A percentile compares a stretch with the other conserved stretches of the same genome.
phyloP scores from a whole-genome alignment of 2,888 invertebrate genomes.

The Pammene aurita region DNA sequence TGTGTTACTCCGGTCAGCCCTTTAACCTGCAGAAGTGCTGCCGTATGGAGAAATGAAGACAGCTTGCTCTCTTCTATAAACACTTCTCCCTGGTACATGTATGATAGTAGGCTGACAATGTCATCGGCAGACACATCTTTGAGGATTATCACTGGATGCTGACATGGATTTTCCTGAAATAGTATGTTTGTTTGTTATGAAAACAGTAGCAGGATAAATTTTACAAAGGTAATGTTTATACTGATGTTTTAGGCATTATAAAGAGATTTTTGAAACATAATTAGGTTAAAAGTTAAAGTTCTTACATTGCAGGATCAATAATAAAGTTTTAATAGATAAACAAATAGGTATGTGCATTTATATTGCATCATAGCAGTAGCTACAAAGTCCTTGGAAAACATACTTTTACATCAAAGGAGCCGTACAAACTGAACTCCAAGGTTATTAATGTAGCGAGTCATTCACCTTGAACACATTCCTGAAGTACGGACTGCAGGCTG shows the following conservation, averaged over 20 bases:
- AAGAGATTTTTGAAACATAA: too few species aligned
- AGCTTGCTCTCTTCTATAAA: conserved; percentile 87
- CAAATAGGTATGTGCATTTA: conserved; percentile 32
- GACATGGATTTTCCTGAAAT: conserved; percentile 87
- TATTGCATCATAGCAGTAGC: conserved; percentile 34
- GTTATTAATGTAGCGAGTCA: conserved; percentile 79
- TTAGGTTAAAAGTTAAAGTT: not conserved
- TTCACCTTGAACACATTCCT: conserved; percentile 88
- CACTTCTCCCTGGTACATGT: conserved; percentile 89
- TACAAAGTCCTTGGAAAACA: conserved; percentile 39
- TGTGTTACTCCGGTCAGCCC: conserved; percentile 84
- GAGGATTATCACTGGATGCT: conserved; percentile 88
- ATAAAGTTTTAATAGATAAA: conserved; percentile 17
- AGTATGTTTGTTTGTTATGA: not conserved
- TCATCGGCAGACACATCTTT: conserved; percentile 87
- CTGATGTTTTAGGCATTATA: not conserved
- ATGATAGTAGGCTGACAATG: conserved; percentile 86
- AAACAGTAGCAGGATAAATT: not conserved
- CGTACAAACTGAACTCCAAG: conserved; percentile 59
- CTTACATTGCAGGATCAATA: not conserved
- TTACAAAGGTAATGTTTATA: too few species aligned
- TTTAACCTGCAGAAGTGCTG: conserved; percentile 86
- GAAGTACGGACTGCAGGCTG: conserved; percentile 90
- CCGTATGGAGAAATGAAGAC: conserved; percentile 86
- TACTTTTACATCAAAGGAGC: conserved; percentile 45